Conservation (phyloP, 2,888 invertebrate species). For the Cantharis flavilabris region DNA sequence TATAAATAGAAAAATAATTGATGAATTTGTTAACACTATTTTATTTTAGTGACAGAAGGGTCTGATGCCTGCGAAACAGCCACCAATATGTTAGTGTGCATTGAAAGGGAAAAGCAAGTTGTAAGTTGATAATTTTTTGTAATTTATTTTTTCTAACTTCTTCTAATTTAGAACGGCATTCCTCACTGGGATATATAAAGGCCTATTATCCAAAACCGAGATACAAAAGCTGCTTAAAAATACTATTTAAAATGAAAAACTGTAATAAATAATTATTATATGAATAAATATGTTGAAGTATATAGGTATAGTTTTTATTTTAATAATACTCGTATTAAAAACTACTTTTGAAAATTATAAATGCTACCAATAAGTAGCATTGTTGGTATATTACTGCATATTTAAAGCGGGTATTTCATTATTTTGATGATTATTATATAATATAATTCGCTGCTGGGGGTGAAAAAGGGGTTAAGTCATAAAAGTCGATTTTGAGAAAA, state of each 20-base stretch:
- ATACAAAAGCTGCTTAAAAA: not conserved
- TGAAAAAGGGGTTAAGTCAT: too few relatives aligned
- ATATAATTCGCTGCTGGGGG: too few relatives aligned
- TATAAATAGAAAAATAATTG: too few relatives aligned
- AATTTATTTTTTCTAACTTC: not conserved
- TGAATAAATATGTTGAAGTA: not conserved
- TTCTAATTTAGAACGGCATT: not conserved
- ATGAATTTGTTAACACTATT: not conserved
- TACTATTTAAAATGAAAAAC: not conserved
- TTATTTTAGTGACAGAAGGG: not conserved
- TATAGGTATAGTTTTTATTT: too few relatives aligned
- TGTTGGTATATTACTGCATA: too few relatives aligned
- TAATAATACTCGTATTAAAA: too few relatives aligned
- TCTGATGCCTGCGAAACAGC: slow-evolving; percentile 1
- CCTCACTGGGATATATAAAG: not conserved
- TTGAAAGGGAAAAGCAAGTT: not conserved
- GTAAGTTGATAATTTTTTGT: not conserved
- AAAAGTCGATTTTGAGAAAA: too few relatives aligned
- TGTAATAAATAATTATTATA: not conserved
- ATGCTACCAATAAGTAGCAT: too few relatives aligned
- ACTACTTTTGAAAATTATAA: too few relatives aligned
- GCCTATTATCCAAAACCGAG: not conserved
- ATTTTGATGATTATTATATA: too few relatives aligned
- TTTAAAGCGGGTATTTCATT: too few relatives aligned
- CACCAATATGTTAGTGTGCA: not conserved